These are phyloP conservation scores for Choloepus didactylus DNA, from an alignment of 2,797 vertebrate species.

Conservation along the genomic window DNA sequence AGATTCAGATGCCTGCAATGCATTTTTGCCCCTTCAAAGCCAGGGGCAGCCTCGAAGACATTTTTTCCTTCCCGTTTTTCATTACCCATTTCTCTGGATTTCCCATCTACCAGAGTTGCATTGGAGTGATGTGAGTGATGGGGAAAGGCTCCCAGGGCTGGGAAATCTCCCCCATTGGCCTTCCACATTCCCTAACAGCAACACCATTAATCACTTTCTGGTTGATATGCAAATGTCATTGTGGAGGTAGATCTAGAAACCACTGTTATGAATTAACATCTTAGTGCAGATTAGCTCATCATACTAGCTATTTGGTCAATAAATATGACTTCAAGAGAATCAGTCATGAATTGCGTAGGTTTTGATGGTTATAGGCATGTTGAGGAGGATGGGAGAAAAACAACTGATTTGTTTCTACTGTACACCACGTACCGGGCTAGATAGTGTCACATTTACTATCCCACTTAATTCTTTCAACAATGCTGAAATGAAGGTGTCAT, in stretches of 20 bases:
- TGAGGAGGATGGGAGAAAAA: not conserved
- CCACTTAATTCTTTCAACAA: slow-evolving; percentile 30
- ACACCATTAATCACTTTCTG: not conserved
- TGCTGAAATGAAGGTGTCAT: not conserved
- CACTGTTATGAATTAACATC: slow-evolving; percentile 59
- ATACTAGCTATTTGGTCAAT: slow-evolving; percentile 39
- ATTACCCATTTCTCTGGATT: not conserved
- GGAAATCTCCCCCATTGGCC: not conserved
- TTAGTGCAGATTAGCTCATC: slow-evolving; percentile 40
- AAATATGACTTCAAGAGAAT: slow-evolving; percentile 24
- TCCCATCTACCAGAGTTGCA: not conserved
- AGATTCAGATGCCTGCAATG: slow-evolving; percentile 49
- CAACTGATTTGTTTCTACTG: slow-evolving; percentile 39
- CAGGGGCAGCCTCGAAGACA: not conserved
- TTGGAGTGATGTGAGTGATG: not conserved
- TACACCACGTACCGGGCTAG: not conserved
- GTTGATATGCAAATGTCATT: slow-evolving; percentile 14
- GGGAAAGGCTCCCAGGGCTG: not conserved
- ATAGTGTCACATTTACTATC: not conserved
- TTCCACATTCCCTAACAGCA: not conserved
- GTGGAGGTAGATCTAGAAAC: slow-evolving; percentile 41
- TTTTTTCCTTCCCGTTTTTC: not conserved
- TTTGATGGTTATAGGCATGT: slow-evolving; percentile 18
- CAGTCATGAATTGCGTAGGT: not conserved
- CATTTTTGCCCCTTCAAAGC: not conserved